Percentiles rank a stretch among this genome's conserved stretches.
Conservation (phyloP, 2,888 invertebrate genomes). For the Chalcosyrphus nemorum region DNA sequence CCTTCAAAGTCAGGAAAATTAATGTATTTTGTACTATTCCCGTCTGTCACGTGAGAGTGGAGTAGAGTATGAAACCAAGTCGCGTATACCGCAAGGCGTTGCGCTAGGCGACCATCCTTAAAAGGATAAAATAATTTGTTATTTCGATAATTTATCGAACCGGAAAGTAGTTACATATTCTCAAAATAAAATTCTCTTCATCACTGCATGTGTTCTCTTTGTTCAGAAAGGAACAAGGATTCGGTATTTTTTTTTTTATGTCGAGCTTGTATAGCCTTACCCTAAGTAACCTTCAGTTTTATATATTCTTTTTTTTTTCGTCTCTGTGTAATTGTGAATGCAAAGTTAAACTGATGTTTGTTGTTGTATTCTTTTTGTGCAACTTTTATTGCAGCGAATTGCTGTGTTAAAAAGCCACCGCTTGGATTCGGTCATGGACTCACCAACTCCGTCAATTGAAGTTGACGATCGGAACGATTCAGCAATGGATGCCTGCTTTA, state of each 20-base stretch:
- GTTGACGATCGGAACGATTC: slow-evolving; percentile 84
- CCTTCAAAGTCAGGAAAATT: slow-evolving; percentile 5
- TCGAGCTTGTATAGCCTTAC: not conserved
- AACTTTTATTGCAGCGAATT: slow-evolving; percentile 48
- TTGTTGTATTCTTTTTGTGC: slow-evolving; percentile 44
- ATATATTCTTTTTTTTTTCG: not conserved
- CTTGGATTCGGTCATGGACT: slow-evolving; percentile 78
- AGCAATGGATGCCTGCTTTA: slow-evolving; percentile 95
- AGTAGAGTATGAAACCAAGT: slow-evolving; percentile 8
- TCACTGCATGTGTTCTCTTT: slow-evolving; percentile 50
- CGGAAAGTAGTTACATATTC: slow-evolving; percentile 34
- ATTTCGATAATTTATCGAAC: slow-evolving; percentile 68
- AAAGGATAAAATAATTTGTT: slow-evolving; percentile 29
- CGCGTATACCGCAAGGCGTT: slow-evolving; percentile 17
- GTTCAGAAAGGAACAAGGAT: slow-evolving; percentile 19
- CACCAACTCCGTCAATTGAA: slow-evolving; percentile 81
- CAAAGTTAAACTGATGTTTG: slow-evolving; percentile 48
- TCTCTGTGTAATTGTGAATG: slow-evolving; percentile 39
- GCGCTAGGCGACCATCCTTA: slow-evolving; percentile 41
- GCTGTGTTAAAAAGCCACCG: slow-evolving; percentile 43
- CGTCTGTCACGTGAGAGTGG: not conserved
- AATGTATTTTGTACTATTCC: not conserved
- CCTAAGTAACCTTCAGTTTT: slow-evolving; percentile 21
- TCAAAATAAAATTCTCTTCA: slow-evolving; percentile 19
- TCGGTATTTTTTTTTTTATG: not conserved